Conservation (phyloP, 2,888 invertebrate species). For the Operophtera brumata region DNA sequence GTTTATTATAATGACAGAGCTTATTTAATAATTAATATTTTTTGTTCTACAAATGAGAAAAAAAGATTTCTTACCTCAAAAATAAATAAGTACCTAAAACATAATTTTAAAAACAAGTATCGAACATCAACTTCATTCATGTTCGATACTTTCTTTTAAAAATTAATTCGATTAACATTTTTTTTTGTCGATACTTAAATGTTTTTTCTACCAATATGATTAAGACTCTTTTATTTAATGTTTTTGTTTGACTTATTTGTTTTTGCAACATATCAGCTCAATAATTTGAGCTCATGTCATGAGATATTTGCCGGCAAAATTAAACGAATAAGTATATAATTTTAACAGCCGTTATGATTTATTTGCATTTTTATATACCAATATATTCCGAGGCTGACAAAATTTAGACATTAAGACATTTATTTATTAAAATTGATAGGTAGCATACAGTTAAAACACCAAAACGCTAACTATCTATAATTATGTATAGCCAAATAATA, state of each 20-base stretch:
- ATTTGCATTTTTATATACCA: too few species aligned
- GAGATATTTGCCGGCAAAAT: slow-evolving; percentile 24
- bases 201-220: not conserved
- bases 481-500: too few species aligned
- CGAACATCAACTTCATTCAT: too few species aligned
- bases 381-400: too few species aligned
- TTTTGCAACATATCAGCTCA: slow-evolving; percentile 23
- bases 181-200: not conserved
- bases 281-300: slow-evolving; percentile 18
- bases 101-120: too few species aligned
- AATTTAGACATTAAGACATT: too few species aligned
- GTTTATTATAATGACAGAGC: not conserved
- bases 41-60: too few species aligned
- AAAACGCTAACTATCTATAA: too few species aligned
- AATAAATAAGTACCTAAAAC: not conserved
- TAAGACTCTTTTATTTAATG: not conserved
- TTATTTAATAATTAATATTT: not conserved
- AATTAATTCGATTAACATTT: too few species aligned
- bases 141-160: not conserved
- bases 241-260: slow-evolving; percentile 20
- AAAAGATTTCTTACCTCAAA: too few species aligned
- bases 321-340: slow-evolving; percentile 21
- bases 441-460: too few species aligned
- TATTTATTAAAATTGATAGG: not conserved
- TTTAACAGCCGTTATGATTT: slow-evolving; percentile 35